Evolutionary conservation across 1,140 invertebrate species (phyloP).

Genomic region (Linepithema humile): DNA sequence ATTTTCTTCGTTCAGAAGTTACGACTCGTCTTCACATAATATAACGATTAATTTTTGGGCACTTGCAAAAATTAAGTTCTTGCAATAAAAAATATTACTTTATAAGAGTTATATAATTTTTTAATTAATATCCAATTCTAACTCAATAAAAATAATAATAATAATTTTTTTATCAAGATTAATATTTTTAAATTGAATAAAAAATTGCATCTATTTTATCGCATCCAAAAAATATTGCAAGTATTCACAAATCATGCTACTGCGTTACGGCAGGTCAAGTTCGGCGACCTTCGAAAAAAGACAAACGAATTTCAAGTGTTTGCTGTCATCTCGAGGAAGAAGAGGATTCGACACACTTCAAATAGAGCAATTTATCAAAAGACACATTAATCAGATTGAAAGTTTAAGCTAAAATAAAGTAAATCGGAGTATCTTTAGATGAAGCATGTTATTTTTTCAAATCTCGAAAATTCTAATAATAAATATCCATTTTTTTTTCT

Average conservation of each 20-base stretch:
- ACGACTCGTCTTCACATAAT: too few species aligned
- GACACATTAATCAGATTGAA: neutral
- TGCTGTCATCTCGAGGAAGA: neutral
- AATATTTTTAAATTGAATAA: too few species aligned
- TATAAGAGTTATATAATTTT: neutral
- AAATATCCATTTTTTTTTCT: neutral
- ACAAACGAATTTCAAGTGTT: neutral
- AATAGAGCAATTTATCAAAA: neutral
- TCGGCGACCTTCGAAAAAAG: neutral
- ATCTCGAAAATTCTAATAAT: neutral
- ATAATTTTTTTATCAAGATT: too few species aligned
- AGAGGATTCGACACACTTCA: neutral
- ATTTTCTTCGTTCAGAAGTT: neutral
- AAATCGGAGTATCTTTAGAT: neutral
- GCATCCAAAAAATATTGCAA: too few species aligned
- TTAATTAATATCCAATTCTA: neutral
- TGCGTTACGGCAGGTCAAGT: neutral
- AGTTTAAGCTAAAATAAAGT: neutral
- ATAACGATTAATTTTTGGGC: neutral
- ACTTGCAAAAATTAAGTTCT: neutral
- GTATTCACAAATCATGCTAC: too few species aligned
- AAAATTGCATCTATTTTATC: too few species aligned
- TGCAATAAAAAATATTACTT: neutral
- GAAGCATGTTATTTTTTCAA: too few species aligned
- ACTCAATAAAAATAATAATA: too few species aligned